Evolutionary conservation across 2,888 invertebrate species (phyloP).

Genomic region (Papilio gigon): DNA sequence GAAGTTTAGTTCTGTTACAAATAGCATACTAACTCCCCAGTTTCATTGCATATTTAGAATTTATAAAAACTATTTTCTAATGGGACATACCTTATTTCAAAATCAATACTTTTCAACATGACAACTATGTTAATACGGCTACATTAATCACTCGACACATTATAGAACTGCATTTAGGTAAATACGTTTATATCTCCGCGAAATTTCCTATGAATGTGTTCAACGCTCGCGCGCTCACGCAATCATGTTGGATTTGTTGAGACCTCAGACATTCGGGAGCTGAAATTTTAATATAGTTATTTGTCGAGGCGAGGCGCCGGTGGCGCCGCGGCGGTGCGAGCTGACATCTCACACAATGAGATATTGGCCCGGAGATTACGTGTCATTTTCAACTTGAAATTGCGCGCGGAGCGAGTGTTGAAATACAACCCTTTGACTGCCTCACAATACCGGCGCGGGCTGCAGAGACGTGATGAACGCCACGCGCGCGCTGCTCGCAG

Average conservation of each 20-base stretch:
- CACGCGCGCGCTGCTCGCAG: neutral
- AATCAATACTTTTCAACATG: too few relatives aligned
- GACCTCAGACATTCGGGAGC: neutral
- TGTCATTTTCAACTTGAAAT: conserved; percentile 24
- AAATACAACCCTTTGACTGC: conserved; percentile 10
- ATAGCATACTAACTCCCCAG: too few relatives aligned
- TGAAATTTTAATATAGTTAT: conserved; percentile 35
- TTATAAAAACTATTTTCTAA: too few relatives aligned
- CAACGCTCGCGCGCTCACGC: neutral
- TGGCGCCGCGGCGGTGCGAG: conserved; percentile 5
- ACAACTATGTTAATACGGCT: too few relatives aligned
- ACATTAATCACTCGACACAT: too few relatives aligned
- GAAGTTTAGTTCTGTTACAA: too few relatives aligned
- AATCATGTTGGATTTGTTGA: conserved; percentile 24
- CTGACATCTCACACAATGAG: conserved; percentile 21
- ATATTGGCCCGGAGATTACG: conserved; percentile 27
- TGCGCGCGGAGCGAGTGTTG: conserved; percentile 1
- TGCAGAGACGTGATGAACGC: neutral
- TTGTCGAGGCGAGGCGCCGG: conserved; percentile 8
- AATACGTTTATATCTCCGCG: neutral
- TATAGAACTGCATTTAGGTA: neutral
- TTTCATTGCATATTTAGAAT: too few relatives aligned
- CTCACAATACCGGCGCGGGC: neutral
- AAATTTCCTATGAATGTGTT: neutral
- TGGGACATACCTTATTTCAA: too few relatives aligned